Base-by-base conservation (phyloP, 2,888 invertebrate species). In the Drosophila ezoana region DNA sequence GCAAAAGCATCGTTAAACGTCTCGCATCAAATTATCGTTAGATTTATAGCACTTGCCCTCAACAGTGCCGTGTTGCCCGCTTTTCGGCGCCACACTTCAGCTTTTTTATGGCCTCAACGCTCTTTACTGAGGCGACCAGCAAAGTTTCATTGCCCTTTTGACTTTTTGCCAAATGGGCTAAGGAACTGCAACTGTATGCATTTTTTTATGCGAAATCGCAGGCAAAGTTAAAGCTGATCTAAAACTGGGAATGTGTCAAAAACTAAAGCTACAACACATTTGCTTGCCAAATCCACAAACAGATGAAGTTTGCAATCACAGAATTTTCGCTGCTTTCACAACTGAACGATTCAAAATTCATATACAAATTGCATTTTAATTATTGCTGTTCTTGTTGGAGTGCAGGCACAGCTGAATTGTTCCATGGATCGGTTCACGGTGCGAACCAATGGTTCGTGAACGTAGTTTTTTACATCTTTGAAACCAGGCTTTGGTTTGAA, bases 11-110 rank as follows among this genome's bases (percentile, higher is more conserved):
- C 79, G 72, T 84, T 74, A 79, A 84, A 63, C 35, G 73, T 54
- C 48, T 60, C 74, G 61, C 62, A 69, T 76, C 79, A 81, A 77
- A 74, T 84, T 81, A 81, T 79, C 81, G 56, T 71, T 69, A 67
- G 82, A 81, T 84, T 84, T 84, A 79, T 81, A 47, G 60, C 62
- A 13, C 28, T 37, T 43, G 23, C 48, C 18, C 59, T 18, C 38
- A 5, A 14, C 48, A n/a, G 6, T 6, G 35, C 14, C 23, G 35
- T 57, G 60, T 44, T 53, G 51, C 41, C 16, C 52, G 20, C 51
- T 43, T 61, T 52, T 51, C 43, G 70, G 52, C 52, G 56, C 49
- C 35, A 32, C 23, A 47, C 43, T 32, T 33, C 40, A 53, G 28
- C 52, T 38, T 56, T 45, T 71, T 32, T 48, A 43, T 63, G 47